These are phyloP conservation scores for Lordiphosa fenestrarum DNA, from an alignment of 2,888 invertebrate genomes.

Conservation along the genomic window DNA sequence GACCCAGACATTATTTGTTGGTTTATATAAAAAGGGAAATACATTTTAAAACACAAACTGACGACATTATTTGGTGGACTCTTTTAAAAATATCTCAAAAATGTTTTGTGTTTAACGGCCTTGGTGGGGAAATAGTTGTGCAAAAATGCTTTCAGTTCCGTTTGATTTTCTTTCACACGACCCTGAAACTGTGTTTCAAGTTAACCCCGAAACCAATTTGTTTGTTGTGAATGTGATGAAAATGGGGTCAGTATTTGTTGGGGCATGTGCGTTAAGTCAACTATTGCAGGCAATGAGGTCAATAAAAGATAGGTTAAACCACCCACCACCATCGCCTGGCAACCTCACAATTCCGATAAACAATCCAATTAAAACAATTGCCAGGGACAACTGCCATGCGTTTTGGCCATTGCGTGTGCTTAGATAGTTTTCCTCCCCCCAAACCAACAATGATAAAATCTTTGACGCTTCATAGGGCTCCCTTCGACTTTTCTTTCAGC, in stretches of 20 bases:
- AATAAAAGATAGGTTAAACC: constrained; percentile 52
- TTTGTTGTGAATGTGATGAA: constrained; percentile 27
- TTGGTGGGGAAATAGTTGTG: constrained; percentile 34
- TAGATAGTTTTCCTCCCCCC: constrained; percentile 5
- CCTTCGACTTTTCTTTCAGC: constrained; percentile 14
- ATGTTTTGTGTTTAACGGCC: constrained; percentile 8
- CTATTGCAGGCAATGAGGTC: constrained; percentile 50
- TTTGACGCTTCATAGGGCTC: constrained; percentile 13
- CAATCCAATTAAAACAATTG: constrained; percentile 70
- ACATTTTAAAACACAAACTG: constrained; percentile 27
- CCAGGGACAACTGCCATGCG: constrained; percentile 54
- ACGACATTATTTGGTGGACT: constrained; percentile 34
- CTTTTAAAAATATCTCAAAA: constrained; percentile 1
- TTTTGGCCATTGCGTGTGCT: constrained; percentile 54
- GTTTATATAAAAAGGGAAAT: constrained; percentile 24
- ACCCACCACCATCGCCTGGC: constrained; percentile 32
- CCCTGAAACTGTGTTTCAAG: constrained; percentile 32
- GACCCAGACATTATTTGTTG: constrained; percentile 41
- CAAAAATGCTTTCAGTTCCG: constrained; percentile 28
- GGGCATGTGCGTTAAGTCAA: constrained; percentile 59
- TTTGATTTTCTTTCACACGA: constrained; percentile 29
- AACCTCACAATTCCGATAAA: constrained; percentile 49
- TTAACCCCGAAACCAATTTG: constrained; percentile 9
- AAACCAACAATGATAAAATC: constrained; percentile 7
- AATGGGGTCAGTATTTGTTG: constrained; percentile 57